Evolutionary conservation across 2,888 invertebrate genomes (phyloP), one percentile per base, ranked within the genome.

Genomic region (Diaperis boleti): DNA sequence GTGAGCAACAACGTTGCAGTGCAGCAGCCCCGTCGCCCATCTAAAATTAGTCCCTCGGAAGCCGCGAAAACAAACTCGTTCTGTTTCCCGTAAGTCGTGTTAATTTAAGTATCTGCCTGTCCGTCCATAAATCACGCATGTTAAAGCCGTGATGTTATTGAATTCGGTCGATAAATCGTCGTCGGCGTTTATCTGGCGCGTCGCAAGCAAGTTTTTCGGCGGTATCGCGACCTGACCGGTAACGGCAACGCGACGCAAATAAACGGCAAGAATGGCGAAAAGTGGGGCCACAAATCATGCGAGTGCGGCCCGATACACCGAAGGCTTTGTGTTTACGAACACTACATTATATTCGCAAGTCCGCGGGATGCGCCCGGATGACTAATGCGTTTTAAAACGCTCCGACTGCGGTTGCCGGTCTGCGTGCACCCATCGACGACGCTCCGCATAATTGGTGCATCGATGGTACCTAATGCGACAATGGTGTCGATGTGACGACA

Each of bases 301-400:
- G 74, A 73, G 73, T 72, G 72, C 71, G 72, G 72, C 72, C 69
- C 72, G 72, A 75, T 74, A 70, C 72, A 74, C 69, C 69, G 73
- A 73, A 75, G 69, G 72, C 72, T 75, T 77, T 76, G 75, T 76
- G 74, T 77, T 76, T 76, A 69, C 75, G 72, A 73, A 75, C 70
- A 72, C 69, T 71, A 71, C 66, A 72, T 72, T 75, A 74, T 74
- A 75, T 76, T 75, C 74, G 72, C 75, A 72, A 73, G 74, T 73
- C 68, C 68, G 66, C 72, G 71, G 75, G 74, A 74, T 72, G 72
- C 67, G 61, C 62, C 61, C 60, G 66, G 63, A 72, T 75, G 75
- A 77, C 70, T 73, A 75, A 78, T 78, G 76, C 63, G 69, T 76
- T 77, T 75, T 74, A 76, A 76, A 76, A 70, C 67, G 72, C 67